These are phyloP conservation scores for Lymantria dispar DNA, from an alignment of 2,888 invertebrate species.

Conservation along the genomic window DNA sequence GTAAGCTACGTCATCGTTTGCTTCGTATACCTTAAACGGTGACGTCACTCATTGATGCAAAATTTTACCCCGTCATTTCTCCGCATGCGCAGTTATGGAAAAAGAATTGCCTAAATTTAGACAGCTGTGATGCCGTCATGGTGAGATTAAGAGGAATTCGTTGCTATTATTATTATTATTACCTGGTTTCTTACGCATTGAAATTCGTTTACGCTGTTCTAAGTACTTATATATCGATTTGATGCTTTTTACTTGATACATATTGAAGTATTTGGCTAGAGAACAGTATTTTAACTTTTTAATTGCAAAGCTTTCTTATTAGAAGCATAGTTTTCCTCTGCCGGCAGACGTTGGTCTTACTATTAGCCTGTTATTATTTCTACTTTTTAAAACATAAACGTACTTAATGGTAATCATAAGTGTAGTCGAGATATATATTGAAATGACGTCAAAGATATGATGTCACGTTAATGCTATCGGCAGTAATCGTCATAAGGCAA, in stretches of 20 bases:
- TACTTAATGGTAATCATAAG: too few relatives aligned
- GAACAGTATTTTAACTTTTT: too few relatives aligned
- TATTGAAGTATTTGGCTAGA: too few relatives aligned
- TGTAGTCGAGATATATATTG: background rate
- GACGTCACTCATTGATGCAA: conserved; percentile 61
- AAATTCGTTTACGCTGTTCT: background rate
- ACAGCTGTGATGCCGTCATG: conserved; percentile 29
- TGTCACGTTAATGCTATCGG: background rate
- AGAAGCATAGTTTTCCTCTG: too few relatives aligned
- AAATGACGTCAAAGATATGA: background rate
- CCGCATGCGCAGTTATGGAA: conserved; percentile 53
- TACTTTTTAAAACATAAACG: too few relatives aligned
- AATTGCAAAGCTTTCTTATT: too few relatives aligned
- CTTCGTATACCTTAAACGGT: conserved; percentile 39
- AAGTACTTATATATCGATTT: too few relatives aligned
- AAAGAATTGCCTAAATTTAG: conserved; percentile 44
- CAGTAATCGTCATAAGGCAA: conserved; percentile 13
- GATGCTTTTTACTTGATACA: too few relatives aligned
- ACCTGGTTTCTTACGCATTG: background rate
- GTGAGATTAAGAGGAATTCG: conserved; percentile 19
- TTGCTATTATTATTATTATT: conserved; percentile 10
- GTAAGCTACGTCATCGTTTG: conserved; percentile 62
- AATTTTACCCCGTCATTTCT: conserved; percentile 50
- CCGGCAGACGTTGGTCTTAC: too few relatives aligned
- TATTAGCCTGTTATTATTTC: too few relatives aligned